Percentiles rank a stretch among this genome's conserved stretches.
phyloP scores from a whole-genome alignment of 2,888 invertebrate species.

The Pantelozetes paolii region DNA sequence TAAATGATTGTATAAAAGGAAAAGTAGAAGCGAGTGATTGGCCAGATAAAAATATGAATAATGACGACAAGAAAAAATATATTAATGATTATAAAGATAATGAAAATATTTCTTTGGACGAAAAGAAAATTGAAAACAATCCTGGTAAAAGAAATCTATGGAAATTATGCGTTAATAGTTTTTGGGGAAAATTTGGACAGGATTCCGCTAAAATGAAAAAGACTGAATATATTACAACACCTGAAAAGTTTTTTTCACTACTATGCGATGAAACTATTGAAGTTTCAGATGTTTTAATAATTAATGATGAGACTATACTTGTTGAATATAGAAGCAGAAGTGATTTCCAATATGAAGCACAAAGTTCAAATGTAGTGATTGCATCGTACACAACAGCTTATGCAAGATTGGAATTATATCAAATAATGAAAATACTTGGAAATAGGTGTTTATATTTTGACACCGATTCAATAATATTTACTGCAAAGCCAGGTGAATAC shows the following conservation, averaged over 20 bases:
- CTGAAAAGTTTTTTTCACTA: slow-evolving; percentile 36
- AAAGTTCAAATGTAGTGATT: slow-evolving; percentile 49
- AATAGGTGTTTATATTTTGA: slow-evolving; percentile 51
- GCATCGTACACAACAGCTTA: slow-evolving; percentile 52
- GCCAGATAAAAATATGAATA: slow-evolving; percentile 47
- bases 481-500: slow-evolving; percentile 39
- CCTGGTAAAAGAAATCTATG: slow-evolving; percentile 45
- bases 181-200: slow-evolving; percentile 48
- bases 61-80: slow-evolving; percentile 47
- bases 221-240: slow-evolving; percentile 37
- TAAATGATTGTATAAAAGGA: slow-evolving; percentile 48
- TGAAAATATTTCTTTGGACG: slow-evolving; percentile 47
- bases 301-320: neutral
- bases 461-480: slow-evolving; percentile 52
- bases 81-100: slow-evolving; percentile 45
- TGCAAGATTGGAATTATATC: slow-evolving; percentile 51
- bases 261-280: slow-evolving; percentile 29
- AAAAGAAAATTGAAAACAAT: slow-evolving; percentile 45
- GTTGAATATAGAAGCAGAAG: slow-evolving; percentile 19
- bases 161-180: slow-evolving; percentile 46
- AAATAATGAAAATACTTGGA: slow-evolving; percentile 50
- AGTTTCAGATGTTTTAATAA: neutral
- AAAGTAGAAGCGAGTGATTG: slow-evolving; percentile 49
- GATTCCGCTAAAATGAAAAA: slow-evolving; percentile 6
- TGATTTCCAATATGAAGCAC: neutral